Evolutionary conservation across 2,113 vertebrate genomes (phyloP).

Genomic region (Brienomyrus brachyistius): DNA sequence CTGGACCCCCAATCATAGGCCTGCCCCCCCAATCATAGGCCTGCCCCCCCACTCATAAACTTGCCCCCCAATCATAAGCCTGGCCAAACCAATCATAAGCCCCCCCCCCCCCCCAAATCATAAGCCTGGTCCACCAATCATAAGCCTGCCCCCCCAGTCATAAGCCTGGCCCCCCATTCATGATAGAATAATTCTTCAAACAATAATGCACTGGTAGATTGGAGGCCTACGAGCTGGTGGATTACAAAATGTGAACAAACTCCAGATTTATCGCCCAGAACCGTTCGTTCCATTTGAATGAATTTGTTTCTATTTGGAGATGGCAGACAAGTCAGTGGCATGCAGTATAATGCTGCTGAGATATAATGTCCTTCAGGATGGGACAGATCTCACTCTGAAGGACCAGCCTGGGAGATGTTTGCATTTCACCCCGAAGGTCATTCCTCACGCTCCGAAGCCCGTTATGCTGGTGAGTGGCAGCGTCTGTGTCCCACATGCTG

Average conservation of each 20-base stretch:
- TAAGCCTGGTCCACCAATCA: too few relatives aligned
- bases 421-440: neutral
- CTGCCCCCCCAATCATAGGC: too few relatives aligned
- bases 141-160: neutral
- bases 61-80: too few relatives aligned
- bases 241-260: neutral
- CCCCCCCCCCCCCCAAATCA: too few relatives aligned
- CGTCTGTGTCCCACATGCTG: neutral
- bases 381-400: neutral
- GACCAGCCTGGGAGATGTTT: neutral
- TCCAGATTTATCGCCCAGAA: neutral
- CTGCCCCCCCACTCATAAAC: neutral
- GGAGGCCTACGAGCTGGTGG: neutral
- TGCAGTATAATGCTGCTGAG: neutral
- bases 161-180: neutral
- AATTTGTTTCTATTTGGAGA: constrained; percentile 23
- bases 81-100: too few relatives aligned
- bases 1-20: neutral
- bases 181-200: constrained; percentile 37
- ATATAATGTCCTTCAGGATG: neutral
- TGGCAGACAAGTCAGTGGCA: neutral
- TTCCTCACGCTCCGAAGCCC: neutral
- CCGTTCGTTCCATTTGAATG: neutral
- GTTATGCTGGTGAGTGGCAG: neutral
- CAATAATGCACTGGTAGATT: constrained; percentile 27